Percentiles rank a stretch among this genome's conserved stretches.
Conservation (phyloP, 2,797 vertebrate species). For the Anisognathus igniventris region DNA sequence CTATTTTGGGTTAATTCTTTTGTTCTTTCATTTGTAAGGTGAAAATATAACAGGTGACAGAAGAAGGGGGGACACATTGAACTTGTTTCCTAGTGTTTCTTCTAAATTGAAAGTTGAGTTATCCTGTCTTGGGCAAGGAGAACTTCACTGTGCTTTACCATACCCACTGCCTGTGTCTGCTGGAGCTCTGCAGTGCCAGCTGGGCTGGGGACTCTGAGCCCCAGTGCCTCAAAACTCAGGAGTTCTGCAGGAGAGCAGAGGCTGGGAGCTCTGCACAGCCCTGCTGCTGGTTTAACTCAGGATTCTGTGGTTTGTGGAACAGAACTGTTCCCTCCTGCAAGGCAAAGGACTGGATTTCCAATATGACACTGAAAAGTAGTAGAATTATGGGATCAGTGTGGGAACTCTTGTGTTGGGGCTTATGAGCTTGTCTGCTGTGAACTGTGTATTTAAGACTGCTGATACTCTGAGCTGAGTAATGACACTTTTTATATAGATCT, state of each 20-base stretch:
- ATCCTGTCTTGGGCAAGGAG: background rate
- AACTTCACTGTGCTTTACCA: background rate
- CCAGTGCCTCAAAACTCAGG: background rate
- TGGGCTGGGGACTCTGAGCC: background rate
- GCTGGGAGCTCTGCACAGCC: background rate
- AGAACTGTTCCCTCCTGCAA: background rate
- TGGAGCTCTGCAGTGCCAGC: background rate
- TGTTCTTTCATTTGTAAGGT: background rate
- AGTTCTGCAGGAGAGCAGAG: background rate
- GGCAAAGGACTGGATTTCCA: background rate
- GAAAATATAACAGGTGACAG: background rate
- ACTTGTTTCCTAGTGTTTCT: background rate
- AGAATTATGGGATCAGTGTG: background rate
- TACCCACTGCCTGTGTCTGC: background rate
- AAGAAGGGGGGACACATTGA: background rate
- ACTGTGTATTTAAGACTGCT: background rate
- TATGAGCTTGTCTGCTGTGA: background rate
- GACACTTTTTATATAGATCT: background rate
- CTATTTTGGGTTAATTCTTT: background rate
- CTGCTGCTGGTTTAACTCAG: background rate
- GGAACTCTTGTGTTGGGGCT: background rate
- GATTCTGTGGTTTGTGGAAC: background rate
- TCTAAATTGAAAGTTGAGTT: background rate
- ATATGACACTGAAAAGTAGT: background rate
- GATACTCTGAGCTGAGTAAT: background rate